Conservation (phyloP, 2,797 vertebrate species). For the Pangasius larnaudii region DNA sequence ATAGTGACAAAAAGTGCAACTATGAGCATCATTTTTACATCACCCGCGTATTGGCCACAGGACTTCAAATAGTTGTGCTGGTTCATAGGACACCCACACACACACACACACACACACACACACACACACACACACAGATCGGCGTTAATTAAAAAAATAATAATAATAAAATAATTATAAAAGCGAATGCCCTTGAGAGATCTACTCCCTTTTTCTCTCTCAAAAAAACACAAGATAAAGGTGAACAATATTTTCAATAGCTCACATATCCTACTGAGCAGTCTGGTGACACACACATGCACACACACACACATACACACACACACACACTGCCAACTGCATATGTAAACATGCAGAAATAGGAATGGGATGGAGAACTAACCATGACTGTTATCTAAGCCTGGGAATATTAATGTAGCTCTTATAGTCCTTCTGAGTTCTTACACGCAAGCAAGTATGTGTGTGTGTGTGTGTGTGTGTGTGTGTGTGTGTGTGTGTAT, state of each 20-base stretch:
- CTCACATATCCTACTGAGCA: constrained; percentile 2
- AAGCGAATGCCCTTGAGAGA: not conserved
- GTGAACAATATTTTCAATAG: not conserved
- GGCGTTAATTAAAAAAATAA: not conserved
- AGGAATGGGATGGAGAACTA: not conserved
- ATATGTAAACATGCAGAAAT: not conserved
- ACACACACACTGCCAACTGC: not conserved
- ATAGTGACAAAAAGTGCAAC: not conserved
- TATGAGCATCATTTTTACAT: not conserved
- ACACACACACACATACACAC: not conserved
- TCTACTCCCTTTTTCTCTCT: not conserved
- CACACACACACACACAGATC: not conserved
- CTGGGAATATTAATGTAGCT: not conserved
- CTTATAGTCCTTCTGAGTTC: not conserved
- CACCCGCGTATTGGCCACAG: not conserved
- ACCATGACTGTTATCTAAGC: not conserved
- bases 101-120: not conserved
- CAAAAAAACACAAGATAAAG: not conserved
- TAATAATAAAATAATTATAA: constrained; percentile 7
- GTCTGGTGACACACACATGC: not conserved
- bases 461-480: not conserved
- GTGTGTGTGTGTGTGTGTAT: not conserved
- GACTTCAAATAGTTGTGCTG: not conserved
- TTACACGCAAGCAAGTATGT: not conserved
- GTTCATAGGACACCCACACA: not conserved